Evolutionary conservation across 2,888 invertebrate genomes (phyloP).

Genomic region (Watsonalla binaria): DNA sequence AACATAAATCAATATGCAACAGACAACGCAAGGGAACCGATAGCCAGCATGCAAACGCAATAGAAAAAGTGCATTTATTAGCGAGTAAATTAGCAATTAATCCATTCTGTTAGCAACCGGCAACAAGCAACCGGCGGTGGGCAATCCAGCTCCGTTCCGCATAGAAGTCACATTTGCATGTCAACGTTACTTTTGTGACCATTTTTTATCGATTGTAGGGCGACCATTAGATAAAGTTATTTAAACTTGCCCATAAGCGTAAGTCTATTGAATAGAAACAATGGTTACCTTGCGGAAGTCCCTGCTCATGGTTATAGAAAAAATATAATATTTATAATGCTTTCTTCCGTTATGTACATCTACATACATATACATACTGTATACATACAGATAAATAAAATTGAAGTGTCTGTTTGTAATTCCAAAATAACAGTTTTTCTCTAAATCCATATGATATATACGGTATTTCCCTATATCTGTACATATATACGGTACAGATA

Average conservation of each 20-base stretch:
- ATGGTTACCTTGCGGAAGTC: no score
- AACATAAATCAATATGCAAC: not conserved
- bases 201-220: conserved; percentile 1
- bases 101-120: not conserved
- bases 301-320: no score
- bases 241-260: not conserved
- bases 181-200: conserved; percentile 17
- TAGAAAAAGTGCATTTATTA: not conserved
- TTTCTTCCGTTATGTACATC: no score
- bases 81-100: not conserved
- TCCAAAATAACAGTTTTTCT: no score
- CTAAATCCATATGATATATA: no score
- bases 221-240: not conserved
- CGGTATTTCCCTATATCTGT: no score
- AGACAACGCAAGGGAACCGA: not conserved
- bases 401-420: no score
- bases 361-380: no score
- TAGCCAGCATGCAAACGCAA: not conserved
- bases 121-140: conserved; percentile 2
- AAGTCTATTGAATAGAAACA: no score
- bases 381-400: no score
- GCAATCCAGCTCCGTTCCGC: conserved; percentile 16
- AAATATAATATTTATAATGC: no score
- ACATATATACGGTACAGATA: no score
- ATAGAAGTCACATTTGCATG: conserved; percentile 23